A percentile compares a stretch with the other conserved stretches of the same genome.
phyloP scores from a whole-genome alignment of 1,140 invertebrate genomes.

The Augochlora pura region DNA sequence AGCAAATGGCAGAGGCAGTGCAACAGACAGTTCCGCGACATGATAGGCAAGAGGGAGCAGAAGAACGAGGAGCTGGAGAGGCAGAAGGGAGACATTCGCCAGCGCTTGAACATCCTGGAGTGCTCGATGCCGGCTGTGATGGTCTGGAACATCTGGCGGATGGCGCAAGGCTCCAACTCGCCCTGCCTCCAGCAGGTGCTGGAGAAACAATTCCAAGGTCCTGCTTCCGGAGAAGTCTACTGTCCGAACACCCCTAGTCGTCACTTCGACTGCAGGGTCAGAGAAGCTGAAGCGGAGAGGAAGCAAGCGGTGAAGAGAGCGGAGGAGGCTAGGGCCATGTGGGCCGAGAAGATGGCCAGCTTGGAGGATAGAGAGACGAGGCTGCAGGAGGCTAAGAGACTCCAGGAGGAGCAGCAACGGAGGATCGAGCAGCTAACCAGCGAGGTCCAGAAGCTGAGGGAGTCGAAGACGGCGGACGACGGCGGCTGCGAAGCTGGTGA shows the following conservation, averaged over 20 bases:
- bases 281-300: slow-evolving; percentile 68
- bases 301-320: slow-evolving; percentile 62
- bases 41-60: slow-evolving; percentile 82
- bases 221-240: slow-evolving; percentile 23
- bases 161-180: slow-evolving; percentile 34
- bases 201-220: slow-evolving; percentile 62
- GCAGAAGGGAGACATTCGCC: slow-evolving; percentile 82
- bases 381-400: slow-evolving; percentile 57
- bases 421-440: slow-evolving; percentile 51
- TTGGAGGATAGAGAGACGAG: slow-evolving; percentile 53
- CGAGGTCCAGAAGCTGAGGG: slow-evolving; percentile 42
- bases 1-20: slow-evolving; percentile 23
- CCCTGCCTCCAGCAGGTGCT: slow-evolving; percentile 48
- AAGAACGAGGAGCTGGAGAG: slow-evolving; percentile 82
- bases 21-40: slow-evolving; percentile 64
- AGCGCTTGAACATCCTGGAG: slow-evolving; percentile 83
- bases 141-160: slow-evolving; percentile 82
- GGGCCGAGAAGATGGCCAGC: slow-evolving; percentile 58
- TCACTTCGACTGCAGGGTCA: slow-evolving; percentile 67
- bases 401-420: slow-evolving; percentile 49
- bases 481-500: slow-evolving; percentile 40
- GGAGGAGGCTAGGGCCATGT: slow-evolving; percentile 63
- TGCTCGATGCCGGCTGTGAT: slow-evolving; percentile 84
- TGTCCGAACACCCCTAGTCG: slow-evolving; percentile 63
- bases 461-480: slow-evolving; percentile 8